These are phyloP conservation scores for Isurus oxyrinchus DNA, from an alignment of 2,113 vertebrate species.

Conservation along the genomic window DNA sequence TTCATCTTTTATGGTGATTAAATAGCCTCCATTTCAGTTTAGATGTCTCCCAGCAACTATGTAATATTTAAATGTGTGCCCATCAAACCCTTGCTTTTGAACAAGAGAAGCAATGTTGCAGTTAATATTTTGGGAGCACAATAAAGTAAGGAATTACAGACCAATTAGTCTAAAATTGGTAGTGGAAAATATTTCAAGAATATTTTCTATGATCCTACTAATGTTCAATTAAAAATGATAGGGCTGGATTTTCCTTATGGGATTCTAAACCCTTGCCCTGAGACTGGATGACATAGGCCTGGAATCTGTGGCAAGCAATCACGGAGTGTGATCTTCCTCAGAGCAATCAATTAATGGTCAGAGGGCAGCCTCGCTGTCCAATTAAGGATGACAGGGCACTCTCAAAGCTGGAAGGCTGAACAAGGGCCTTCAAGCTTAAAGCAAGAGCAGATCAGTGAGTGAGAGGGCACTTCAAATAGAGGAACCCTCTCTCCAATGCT, in stretches of 20 bases:
- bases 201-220: neutral
- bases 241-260: neutral
- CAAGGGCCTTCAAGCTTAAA: too few relatives aligned
- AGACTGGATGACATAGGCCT: too few relatives aligned
- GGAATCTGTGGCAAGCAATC: neutral
- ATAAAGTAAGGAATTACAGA: neutral
- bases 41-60: neutral
- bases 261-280: neutral
- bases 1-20: neutral
- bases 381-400: too few relatives aligned
- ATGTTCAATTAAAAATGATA: neutral
- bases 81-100: conserved; percentile 9
- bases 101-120: neutral
- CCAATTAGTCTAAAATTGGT: conserved; percentile 11
- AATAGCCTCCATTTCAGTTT: neutral
- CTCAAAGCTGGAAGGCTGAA: too few relatives aligned
- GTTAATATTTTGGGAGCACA: neutral
- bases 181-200: neutral
- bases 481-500: too few relatives aligned
- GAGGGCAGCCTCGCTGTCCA: too few relatives aligned
- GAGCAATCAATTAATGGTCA: too few relatives aligned
- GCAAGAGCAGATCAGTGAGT: too few relatives aligned
- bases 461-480: too few relatives aligned
- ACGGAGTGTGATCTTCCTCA: neutral
- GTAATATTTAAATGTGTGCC: neutral